Base-by-base conservation (phyloP, 2,888 invertebrate genomes). In the Amphiduros pacificus region DNA sequence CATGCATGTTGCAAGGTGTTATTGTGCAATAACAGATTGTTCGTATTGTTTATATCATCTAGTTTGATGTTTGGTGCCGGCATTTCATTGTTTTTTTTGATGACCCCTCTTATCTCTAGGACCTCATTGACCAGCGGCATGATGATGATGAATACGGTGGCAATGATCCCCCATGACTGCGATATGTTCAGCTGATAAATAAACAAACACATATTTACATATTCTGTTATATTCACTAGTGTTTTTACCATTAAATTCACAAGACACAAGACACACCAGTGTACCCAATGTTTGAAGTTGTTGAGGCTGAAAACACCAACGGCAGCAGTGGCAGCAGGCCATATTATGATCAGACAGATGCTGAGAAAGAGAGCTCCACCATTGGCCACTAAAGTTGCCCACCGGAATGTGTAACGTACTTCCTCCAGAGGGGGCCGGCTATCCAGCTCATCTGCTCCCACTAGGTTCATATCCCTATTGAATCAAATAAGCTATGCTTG, bases 391-490 rank as follows among this genome's bases (percentile, higher is more conserved):
- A 66, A 52, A 41, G 70, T 73, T 3, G 76, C 73, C 5, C 65
- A 51, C 29, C 66, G 65, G 62, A 78, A 79, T 11, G 74, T 69
- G 11, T 60, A 58, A 48, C 67, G 67, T 1, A 79, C 77, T 0
- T 75, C 77, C 14, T 66, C 67, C 48, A 78, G 66, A 0, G 74
- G 66, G 0, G 80, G 79, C 14, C 79, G 68, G 59, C 75, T 74
- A 62, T 76, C 76, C 22, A 80, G 65, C 9, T 70, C 68, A 57
- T 76, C 71, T 0, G 72, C 70, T 0, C 71, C 73, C 2, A 64
- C 66, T 32, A 80, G 65, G 31, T 74, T 66, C 28, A 80, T 60
- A 24, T 80, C 80, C 59, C 80, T 80, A n/a, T n/a, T n/a, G n/a
- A n/a, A n/a, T n/a, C n/a, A n/a, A n/a, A n/a, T n/a, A n/a, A n/a